Conservation (phyloP, 2,113 vertebrate genomes). For the Grantiella picta region DNA sequence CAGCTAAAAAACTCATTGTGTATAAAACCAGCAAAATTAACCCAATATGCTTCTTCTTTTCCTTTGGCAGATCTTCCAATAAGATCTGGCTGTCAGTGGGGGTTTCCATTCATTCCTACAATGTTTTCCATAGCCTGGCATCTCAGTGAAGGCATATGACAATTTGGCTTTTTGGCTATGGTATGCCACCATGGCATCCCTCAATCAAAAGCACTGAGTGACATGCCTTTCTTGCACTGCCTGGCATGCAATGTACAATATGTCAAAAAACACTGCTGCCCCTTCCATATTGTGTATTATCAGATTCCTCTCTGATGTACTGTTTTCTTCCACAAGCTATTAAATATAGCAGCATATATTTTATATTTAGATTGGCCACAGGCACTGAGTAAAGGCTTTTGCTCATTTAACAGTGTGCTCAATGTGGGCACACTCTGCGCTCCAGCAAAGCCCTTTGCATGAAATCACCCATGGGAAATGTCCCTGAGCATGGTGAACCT, state of each 20-base stretch:
- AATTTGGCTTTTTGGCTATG: constrained; percentile 34
- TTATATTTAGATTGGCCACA: constrained; percentile 23
- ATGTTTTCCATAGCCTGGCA: constrained; percentile 47
- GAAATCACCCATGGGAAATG: constrained; percentile 31
- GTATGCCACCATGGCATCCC: constrained; percentile 23
- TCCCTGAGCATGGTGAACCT: neutral
- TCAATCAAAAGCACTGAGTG: constrained; percentile 28
- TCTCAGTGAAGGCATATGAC: constrained; percentile 44
- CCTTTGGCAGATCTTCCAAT: constrained; percentile 6
- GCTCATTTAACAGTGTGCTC: neutral
- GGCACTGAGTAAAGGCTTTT: neutral
- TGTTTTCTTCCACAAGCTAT: constrained; percentile 34
- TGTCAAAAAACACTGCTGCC: neutral
- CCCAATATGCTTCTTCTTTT: neutral
- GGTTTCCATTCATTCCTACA: constrained; percentile 50
- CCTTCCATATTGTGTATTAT: neutral
- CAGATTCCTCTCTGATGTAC: neutral
- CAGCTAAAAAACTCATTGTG: neutral
- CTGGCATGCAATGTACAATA: constrained; percentile 20
- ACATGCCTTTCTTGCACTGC: constrained; percentile 36
- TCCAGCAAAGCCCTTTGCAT: neutral
- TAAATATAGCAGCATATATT: constrained; percentile 5
- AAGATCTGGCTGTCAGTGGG: neutral
- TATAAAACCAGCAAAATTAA: neutral
- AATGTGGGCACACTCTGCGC: neutral